These are phyloP conservation scores for Todus mexicanus DNA, from an alignment of 2,797 vertebrate species.

Conservation along the genomic window DNA sequence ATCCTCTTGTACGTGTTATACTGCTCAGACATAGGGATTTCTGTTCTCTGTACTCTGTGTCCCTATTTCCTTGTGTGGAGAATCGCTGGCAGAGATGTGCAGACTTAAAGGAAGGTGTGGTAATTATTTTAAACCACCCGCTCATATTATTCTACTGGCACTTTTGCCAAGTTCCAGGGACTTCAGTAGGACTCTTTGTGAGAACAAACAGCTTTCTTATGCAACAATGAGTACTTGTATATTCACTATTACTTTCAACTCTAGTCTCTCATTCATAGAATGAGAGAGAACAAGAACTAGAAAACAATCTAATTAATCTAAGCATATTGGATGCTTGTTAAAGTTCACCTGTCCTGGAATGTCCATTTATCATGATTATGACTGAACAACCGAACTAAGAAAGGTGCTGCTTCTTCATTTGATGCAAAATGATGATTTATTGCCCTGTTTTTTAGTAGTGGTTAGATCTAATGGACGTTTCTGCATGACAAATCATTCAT, in stretches of 20 bases:
- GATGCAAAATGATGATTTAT: constrained; percentile 76
- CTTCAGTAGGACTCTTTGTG: background rate
- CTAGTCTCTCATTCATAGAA: constrained; percentile 55
- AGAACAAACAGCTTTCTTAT: background rate
- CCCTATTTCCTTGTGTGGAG: background rate
- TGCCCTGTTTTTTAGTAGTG: constrained; percentile 62
- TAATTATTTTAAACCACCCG: background rate
- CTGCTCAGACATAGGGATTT: background rate
- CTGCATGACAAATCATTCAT: constrained; percentile 63
- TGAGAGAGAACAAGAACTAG: background rate
- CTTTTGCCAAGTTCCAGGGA: background rate
- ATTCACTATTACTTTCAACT: background rate
- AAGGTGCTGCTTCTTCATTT: constrained; percentile 71
- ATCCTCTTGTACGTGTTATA: background rate
- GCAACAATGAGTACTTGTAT: background rate
- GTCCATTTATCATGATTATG: constrained; percentile 80
- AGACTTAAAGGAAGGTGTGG: background rate
- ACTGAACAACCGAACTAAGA: constrained; percentile 59
- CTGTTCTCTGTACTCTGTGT: background rate
- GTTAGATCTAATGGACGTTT: constrained; percentile 68
- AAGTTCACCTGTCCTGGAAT: constrained; percentile 76
- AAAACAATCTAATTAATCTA: constrained; percentile 77
- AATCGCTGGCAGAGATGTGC: background rate
- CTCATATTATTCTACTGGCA: background rate
- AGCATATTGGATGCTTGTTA: constrained; percentile 74